Evolutionary conservation across 2,888 invertebrate genomes (phyloP), one percentile per base, ranked within the genome.

Genomic region (Melanophora roralis): DNA sequence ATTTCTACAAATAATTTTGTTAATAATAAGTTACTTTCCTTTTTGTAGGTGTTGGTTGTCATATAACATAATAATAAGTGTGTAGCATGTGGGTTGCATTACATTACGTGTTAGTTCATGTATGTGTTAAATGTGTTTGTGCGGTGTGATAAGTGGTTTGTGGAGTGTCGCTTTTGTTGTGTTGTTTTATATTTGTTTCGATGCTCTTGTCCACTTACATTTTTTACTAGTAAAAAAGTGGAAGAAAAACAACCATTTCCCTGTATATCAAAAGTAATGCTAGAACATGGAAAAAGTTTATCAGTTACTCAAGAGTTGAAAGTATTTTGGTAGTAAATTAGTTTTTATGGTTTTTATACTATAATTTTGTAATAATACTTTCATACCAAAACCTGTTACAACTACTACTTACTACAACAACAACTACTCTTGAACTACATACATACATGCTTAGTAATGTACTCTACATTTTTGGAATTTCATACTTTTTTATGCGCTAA

Each of bases 291-390:
- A 59, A 59, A 65, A 67, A 67, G 40, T 67, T 74, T 65, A 49
- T 74, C 65, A 59, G 65, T 67, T 59, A 34, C 49, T 34, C 59
- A 43, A 74, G 67, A 74, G 74, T 59, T 74, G 59, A 43, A 74
- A 74, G 59, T 43, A 67, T 51, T 74, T 59, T 51, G 16, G 59
- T 59, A 67, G 49, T 67, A 74, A 74, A 67, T 74, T 67, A 59
- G 59, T 74, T 74, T 74, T 74, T 67, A 67, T 74, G 74, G 74
- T 51, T 74, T 27, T 65, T 59, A 49, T 43, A 45, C 49, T 43
- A 74, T 74, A 65, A 59, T 74, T 59, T 59, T 59, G 49, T 59
- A 57, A 57, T 65, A 65, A 73, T 55, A 64, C 16, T 45, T n/a
- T n/a, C 3, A 27, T 27, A 36, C n/a, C 45, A 72, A 27, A 36